Percentiles rank a stretch among this genome's conserved stretches.
These are phyloP conservation scores for Eueremaeus valkanovi DNA, from an alignment of 2,888 invertebrate genomes.

Conservation along the genomic window DNA sequence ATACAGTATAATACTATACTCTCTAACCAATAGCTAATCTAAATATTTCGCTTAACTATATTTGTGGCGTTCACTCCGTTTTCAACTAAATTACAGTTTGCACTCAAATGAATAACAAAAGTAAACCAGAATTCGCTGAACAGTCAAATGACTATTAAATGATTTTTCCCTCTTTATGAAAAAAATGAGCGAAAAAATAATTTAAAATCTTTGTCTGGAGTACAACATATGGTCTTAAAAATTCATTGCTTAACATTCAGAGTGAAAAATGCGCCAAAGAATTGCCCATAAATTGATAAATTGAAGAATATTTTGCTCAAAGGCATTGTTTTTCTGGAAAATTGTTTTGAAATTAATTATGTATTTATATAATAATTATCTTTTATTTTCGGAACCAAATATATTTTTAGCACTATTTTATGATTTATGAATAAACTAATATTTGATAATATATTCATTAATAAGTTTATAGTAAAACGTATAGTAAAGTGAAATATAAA, in stretches of 20 bases:
- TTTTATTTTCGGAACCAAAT: background rate
- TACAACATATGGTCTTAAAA: background rate
- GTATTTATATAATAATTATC: slow-evolving; percentile 10
- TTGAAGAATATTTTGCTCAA: background rate
- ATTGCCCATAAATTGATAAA: background rate
- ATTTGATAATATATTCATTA: slow-evolving; percentile 30
- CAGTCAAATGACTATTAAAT: background rate
- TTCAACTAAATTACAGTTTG: slow-evolving; percentile 14
- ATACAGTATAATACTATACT: too few relatives aligned
- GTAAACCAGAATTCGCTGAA: background rate
- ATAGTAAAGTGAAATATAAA: background rate
- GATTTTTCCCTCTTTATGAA: background rate
- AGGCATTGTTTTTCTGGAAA: background rate
- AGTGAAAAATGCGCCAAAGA: too few relatives aligned
- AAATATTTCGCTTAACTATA: background rate
- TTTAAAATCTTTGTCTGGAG: too few relatives aligned
- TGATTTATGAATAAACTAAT: slow-evolving; percentile 34
- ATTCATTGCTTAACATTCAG: too few relatives aligned
- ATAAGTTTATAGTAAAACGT: background rate
- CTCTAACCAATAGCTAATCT: slow-evolving; percentile 28
- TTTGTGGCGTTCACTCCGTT: background rate
- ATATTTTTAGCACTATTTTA: background rate
- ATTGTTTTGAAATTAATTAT: slow-evolving; percentile 19
- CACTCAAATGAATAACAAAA: slow-evolving; percentile 19
- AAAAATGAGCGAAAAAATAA: background rate